These are phyloP conservation scores for Eilema griseolum DNA, from an alignment of 2,888 invertebrate species.

Conservation along the genomic window DNA sequence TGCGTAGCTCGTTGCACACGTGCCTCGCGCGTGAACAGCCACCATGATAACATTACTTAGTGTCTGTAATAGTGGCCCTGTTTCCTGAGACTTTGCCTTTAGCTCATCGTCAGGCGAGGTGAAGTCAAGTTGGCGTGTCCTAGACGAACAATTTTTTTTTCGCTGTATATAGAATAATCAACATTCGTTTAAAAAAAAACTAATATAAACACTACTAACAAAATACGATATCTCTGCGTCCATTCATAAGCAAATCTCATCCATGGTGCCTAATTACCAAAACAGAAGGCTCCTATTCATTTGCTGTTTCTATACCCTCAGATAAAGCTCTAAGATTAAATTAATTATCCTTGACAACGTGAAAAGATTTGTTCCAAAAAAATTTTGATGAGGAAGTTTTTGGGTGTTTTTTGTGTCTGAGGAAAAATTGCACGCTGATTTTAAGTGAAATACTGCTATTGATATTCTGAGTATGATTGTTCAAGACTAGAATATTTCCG, in stretches of 20 bases:
- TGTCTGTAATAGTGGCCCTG: too few species aligned
- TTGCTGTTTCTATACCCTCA: slow-evolving; percentile 29
- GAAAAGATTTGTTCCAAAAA: slow-evolving; percentile 37
- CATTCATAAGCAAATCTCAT: slow-evolving; percentile 51
- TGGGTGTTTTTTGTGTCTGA: not conserved
- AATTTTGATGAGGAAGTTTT: not conserved
- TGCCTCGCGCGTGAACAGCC: too few species aligned
- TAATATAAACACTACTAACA: slow-evolving; percentile 32
- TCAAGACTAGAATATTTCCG: not conserved
- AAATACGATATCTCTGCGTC: slow-evolving; percentile 40
- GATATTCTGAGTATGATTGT: too few species aligned
- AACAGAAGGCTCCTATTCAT: slow-evolving; percentile 44
- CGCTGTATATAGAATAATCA: not conserved
- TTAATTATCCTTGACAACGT: slow-evolving; percentile 48
- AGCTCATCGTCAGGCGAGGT: too few species aligned
- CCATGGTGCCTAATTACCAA: slow-evolving; percentile 47
- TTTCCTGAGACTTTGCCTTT: too few species aligned
- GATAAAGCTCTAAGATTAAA: slow-evolving; percentile 49
- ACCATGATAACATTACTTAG: too few species aligned
- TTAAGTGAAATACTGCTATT: not conserved
- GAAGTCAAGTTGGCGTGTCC: too few species aligned
- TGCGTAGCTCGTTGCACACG: too few species aligned
- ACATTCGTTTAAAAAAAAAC: not conserved
- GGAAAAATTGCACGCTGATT: not conserved
- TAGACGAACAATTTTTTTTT: too few species aligned